Base-by-base conservation (phyloP, 2,888 invertebrate species). In the Drosophila diplacantha region DNA sequence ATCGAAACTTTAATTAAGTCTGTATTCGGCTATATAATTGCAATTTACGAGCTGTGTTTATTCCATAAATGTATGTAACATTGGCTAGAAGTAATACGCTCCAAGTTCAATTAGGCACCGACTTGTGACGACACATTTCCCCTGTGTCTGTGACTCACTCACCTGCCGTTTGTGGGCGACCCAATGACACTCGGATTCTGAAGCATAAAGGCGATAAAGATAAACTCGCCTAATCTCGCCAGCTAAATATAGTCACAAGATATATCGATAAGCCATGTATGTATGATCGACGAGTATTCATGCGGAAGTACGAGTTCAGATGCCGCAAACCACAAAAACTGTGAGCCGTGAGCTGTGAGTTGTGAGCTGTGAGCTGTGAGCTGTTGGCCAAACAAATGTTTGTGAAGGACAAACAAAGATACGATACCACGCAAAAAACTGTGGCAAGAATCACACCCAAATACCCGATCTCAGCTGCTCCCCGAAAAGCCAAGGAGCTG, bases 381-480 rank as follows among this genome's bases (percentile, higher is more conserved):
- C 22, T 24, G 20, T 31, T 31, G 49, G 63, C 32, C 34, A 55
- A 53, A 56, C 66, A 72, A 72, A 75, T 61, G 65, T 61, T 69
- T 59, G 59, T 75, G 77, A 78, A 80, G 80, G 78, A 80, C 80
- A 77, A 77, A 73, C 72, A 61, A 34, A 44, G 61, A 37, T 69
- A 39, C 58, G 63, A 31, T 18, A 74, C 77, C 75, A 79, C 75
- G 80, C 77, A 79, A 31, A 54, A 39, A 63, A 68, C 46, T 79
- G 79, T 78, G 79, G 75, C 80, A 77, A 79, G 77, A 61, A 79
- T 74, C 74, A 70, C 74, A 78, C 77, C 75, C 72, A 77, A 73
- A 70, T 55, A 46, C 41, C 35, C 47, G 20, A 54, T 26, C 49
- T 37, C 49, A 59, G 54, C 73, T 60, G 56, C 57, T 61, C 20